Evolutionary conservation across 2,888 invertebrate species (phyloP).

Genomic region (Cabera pusaria): DNA sequence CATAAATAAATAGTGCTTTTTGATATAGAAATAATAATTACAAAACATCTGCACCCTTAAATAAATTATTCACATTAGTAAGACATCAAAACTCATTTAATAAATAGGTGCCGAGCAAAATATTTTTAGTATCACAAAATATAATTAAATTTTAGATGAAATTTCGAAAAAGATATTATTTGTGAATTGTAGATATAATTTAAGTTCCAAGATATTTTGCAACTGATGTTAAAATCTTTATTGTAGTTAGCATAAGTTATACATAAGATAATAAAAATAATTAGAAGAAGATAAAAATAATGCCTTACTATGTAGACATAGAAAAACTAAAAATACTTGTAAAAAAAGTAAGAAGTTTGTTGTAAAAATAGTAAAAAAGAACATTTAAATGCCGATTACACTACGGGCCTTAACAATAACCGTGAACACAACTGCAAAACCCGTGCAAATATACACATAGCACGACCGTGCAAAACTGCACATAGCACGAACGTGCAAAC

Average conservation of each 20-base stretch:
- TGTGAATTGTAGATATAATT: too few species aligned
- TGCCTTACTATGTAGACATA: conserved; percentile 10
- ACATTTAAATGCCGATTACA: conserved; percentile 62
- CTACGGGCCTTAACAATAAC: conserved; percentile 44
- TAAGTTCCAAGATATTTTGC: too few species aligned
- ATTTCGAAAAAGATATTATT: too few species aligned
- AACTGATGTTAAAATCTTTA: too few species aligned
- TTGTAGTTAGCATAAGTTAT: too few species aligned
- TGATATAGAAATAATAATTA: too few species aligned
- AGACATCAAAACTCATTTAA: conserved; percentile 5
- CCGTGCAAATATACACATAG: conserved; percentile 26
- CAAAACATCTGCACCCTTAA: too few species aligned
- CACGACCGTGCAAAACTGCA: conserved; percentile 15
- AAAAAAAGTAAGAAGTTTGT: conserved; percentile 50
- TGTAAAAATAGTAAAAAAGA: conserved; percentile 36
- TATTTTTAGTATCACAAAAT: background rate
- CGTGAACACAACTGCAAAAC: conserved; percentile 42
- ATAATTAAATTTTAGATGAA: too few species aligned
- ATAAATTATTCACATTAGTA: too few species aligned
- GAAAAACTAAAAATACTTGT: conserved; percentile 22
- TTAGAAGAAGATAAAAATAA: conserved; percentile 1
- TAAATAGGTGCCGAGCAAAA: too few species aligned
- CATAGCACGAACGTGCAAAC: too few species aligned
- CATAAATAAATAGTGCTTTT: conserved; percentile 2
- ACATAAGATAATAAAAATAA: too few species aligned